Percentiles rank a stretch among this genome's conserved stretches.
Conservation (phyloP, 2,113 vertebrate species). For the Pluvianellus socialis region DNA sequence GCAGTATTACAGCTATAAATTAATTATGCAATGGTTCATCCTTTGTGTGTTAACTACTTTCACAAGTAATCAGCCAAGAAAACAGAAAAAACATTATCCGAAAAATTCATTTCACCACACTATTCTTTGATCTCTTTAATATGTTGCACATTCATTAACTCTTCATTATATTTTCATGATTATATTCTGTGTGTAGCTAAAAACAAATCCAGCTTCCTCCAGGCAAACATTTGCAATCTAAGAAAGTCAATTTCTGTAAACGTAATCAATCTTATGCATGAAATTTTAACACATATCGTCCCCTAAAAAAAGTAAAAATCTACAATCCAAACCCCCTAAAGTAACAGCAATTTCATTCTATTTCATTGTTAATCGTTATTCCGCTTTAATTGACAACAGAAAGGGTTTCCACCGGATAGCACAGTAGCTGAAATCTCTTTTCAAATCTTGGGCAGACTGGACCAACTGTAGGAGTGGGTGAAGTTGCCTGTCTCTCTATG, state of each 20-base stretch:
- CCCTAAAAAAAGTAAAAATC: not conserved
- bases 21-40: constrained; percentile 34
- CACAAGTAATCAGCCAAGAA: constrained; percentile 46
- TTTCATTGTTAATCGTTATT: not conserved
- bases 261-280: constrained; percentile 58
- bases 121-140: constrained; percentile 60
- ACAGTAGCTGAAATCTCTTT: not conserved
- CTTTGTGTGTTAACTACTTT: constrained; percentile 64
- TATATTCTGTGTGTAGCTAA: constrained; percentile 27
- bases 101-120: constrained; percentile 51
- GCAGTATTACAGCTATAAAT: constrained; percentile 44
- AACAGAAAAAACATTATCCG: not conserved
- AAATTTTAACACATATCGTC: constrained; percentile 12
- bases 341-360: not conserved
- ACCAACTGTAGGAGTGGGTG: not conserved
- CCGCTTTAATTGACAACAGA: not conserved
- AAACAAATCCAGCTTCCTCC: constrained; percentile 61
- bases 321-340: not conserved
- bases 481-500: not conserved
- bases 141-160: constrained; percentile 61
- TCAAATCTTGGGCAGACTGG: not conserved
- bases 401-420: not conserved
- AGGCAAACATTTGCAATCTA: constrained; percentile 56
- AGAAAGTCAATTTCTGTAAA: constrained; percentile 64
- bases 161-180: constrained; percentile 69